Evolutionary conservation across 2,888 invertebrate species (phyloP), one percentile per base, ranked within the genome.

Genomic region (Oegoconia quadripuncta): DNA sequence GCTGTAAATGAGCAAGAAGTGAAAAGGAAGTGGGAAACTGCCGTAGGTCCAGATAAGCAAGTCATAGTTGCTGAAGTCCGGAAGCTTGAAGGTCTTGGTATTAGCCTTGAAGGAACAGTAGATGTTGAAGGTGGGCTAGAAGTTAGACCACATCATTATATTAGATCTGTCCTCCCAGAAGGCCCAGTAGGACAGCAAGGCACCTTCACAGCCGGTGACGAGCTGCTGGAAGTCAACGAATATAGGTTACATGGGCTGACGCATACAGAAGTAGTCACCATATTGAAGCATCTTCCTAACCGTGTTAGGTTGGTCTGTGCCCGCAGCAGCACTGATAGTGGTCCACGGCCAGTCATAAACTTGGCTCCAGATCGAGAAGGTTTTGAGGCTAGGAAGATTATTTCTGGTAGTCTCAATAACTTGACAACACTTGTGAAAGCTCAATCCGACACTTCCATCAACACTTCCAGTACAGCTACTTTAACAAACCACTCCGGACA

Each of bases 61-160:
- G 95, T 98, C 69, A 91, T 97, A 71, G 93, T 98, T 52, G 96
- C 97, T 42, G 97, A 98, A 86, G 89, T 98, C 53, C 93, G 93
- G 61, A 98, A 98, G 88, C 92, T 97, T 61, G 94, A 93, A 63
- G 99, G 97, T 35, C 90, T 99, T 48, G 99, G 99, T 3, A 98
- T 99, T 62, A 98, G 97, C 74, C 89, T 99, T 48, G 98, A 99
- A 84, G 99, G 99, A 20, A 99, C 99, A 0, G 99, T 98, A 9
- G 99, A 99, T 70, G 98, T 99, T 15, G 98, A 99, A 83, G 95
- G 96, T 57, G 99, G 99, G 2, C 92, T 95, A 55, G 99, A 99
- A 88, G 93, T 98, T 26, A 91, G 98, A 55, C 99, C 99, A n/a
- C 98, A 98, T 86, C 99, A 99, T 86, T 99, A 97, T 72, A 98